A percentile compares a stretch with the other conserved stretches of the same genome.
These are phyloP conservation scores for Nasonia vitripennis DNA, from an alignment of 1,140 invertebrate species.

Conservation along the genomic window DNA sequence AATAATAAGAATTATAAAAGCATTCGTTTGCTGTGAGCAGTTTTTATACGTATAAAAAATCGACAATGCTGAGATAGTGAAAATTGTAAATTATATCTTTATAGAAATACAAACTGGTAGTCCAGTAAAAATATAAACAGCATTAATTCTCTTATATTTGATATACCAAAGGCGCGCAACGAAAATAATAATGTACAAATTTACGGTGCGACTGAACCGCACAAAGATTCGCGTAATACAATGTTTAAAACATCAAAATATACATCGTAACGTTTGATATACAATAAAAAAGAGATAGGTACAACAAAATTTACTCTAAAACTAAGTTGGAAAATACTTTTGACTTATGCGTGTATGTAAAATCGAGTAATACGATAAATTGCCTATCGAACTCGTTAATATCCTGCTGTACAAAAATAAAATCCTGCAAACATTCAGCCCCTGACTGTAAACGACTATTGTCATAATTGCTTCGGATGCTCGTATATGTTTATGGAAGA, in stretches of 20 bases:
- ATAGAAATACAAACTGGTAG: constrained; percentile 36
- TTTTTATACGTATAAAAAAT: constrained; percentile 35
- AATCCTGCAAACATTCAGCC: constrained; percentile 38
- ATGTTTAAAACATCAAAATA: not conserved
- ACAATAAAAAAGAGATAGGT: constrained; percentile 14
- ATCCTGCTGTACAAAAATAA: constrained; percentile 65
- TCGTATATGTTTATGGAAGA: constrained; percentile 59
- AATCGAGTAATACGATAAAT: constrained; percentile 18
- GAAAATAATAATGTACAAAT: constrained; percentile 13
- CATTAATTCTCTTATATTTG: constrained; percentile 23
- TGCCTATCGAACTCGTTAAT: constrained; percentile 28
- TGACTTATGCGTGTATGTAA: constrained; percentile 32
- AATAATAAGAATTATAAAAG: not conserved
- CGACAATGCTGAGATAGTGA: constrained; percentile 6
- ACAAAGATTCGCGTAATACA: not conserved
- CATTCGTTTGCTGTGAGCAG: constrained; percentile 12
- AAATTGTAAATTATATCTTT: constrained; percentile 37
- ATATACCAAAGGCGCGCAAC: not conserved
- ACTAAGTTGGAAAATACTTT: constrained; percentile 5
- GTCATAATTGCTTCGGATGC: constrained; percentile 46
- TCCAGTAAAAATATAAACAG: constrained; percentile 21
- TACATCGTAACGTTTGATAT: not conserved
- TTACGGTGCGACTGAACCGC: not conserved
- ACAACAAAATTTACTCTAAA: not conserved
- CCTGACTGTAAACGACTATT: constrained; percentile 44